A percentile compares a stretch with the other conserved stretches of the same genome.
Conservation (phyloP, 2,113 vertebrate species). For the Alaudala cheleensis region DNA sequence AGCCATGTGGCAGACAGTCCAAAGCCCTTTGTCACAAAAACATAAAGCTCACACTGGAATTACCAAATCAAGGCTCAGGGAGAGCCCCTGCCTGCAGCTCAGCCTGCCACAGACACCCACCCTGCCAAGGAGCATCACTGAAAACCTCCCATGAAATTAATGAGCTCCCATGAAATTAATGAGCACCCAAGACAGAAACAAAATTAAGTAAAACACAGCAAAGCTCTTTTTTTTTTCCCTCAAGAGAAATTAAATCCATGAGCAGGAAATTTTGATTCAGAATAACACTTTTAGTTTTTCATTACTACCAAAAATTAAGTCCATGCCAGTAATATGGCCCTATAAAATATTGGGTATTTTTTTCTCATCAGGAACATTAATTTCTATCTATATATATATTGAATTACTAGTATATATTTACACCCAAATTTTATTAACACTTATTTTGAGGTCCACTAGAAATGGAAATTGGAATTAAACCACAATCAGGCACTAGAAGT, state of each 20-base stretch:
- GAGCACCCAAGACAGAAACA: neutral
- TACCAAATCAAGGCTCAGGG: neutral
- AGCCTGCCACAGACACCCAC: rapidly evolving
- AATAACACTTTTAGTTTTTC: neutral
- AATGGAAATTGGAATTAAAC: neutral
- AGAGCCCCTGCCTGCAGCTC: neutral
- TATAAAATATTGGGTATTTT: neutral
- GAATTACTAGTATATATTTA: neutral
- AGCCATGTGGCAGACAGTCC: slow-evolving; percentile 9
- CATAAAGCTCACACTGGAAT: neutral
- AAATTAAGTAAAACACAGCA: neutral
- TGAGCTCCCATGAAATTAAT: neutral
- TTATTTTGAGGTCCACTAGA: neutral
- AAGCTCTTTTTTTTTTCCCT: rapidly evolving
- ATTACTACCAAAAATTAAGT: neutral
- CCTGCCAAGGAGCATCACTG: neutral
- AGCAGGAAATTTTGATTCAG: neutral
- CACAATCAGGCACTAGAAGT: neutral
- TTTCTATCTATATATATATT: neutral
- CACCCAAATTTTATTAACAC: neutral
- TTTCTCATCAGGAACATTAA: neutral
- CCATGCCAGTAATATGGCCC: neutral
- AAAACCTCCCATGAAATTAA: neutral
- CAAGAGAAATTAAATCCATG: neutral
- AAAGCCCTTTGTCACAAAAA: neutral